A percentile compares a stretch with the other conserved stretches of the same genome.
Evolutionary conservation across 1,140 invertebrate genomes (phyloP).

Genomic region (Hypothenemus hampei): DNA sequence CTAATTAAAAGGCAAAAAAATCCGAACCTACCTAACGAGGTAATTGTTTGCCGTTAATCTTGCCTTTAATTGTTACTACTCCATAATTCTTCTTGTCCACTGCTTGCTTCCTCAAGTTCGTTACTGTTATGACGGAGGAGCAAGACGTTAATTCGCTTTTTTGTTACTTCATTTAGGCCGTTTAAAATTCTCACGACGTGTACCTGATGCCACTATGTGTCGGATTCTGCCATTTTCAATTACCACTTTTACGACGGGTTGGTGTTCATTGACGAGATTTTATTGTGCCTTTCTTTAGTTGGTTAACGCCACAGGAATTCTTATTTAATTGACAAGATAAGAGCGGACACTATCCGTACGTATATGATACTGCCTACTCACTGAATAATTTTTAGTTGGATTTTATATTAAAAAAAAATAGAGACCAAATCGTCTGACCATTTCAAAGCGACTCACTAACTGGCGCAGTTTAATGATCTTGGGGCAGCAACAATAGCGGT

Average conservation of each 20-base stretch:
- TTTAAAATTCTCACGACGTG: slow-evolving; percentile 13
- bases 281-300: slow-evolving; percentile 15
- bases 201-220: slow-evolving; percentile 16
- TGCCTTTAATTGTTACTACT: slow-evolving; percentile 12
- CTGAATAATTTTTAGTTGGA: no score
- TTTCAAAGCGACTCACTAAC: slow-evolving; percentile 10
- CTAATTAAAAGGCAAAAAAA: slow-evolving; percentile 13
- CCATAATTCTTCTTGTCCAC: slow-evolving; percentile 1
- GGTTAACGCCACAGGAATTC: slow-evolving; percentile 12
- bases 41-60: slow-evolving; percentile 16
- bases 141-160: slow-evolving; percentile 6
- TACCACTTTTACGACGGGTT: slow-evolving; percentile 16
- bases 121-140: slow-evolving; percentile 8
- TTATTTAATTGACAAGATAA: slow-evolving; percentile 14
- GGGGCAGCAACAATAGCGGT: slow-evolving; percentile 13
- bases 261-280: slow-evolving; percentile 19
- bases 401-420: no score
- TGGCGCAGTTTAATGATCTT: slow-evolving; percentile 10
- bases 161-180: slow-evolving; percentile 4
- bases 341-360: not conserved
- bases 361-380: no score
- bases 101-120: not conserved
- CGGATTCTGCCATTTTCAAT: slow-evolving; percentile 21
- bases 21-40: slow-evolving; percentile 14
- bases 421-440: no score